Conservation (phyloP, 2,888 invertebrate species). For the Agonopterix heracliana region DNA sequence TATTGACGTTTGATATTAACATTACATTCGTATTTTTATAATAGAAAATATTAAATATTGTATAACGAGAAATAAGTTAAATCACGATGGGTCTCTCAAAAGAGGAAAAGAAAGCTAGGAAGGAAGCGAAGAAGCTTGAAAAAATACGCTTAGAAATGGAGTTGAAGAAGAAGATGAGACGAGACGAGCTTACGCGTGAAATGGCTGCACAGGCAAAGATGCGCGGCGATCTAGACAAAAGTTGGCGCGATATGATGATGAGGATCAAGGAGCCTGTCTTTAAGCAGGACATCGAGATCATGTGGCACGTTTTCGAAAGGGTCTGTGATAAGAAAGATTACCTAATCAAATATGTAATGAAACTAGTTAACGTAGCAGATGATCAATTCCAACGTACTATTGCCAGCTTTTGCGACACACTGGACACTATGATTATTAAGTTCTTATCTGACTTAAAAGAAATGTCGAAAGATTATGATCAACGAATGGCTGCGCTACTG, state of each 20-base stretch:
- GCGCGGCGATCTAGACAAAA: slow-evolving; percentile 46
- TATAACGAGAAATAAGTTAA: not conserved
- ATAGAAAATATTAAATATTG: slow-evolving; percentile 5
- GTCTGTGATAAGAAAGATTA: slow-evolving; percentile 76
- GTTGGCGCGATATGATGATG: slow-evolving; percentile 54
- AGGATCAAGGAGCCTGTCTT: slow-evolving; percentile 63
- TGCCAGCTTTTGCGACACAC: slow-evolving; percentile 77
- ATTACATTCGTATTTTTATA: not conserved
- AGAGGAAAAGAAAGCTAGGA: slow-evolving; percentile 54
- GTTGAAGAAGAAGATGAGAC: slow-evolving; percentile 38
- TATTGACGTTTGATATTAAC: too few relatives aligned
- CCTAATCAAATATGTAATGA: slow-evolving; percentile 71
- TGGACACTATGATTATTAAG: slow-evolving; percentile 77
- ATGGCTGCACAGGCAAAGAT: slow-evolving; percentile 42
- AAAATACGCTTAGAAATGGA: slow-evolving; percentile 43
- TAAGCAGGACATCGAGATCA: slow-evolving; percentile 52
- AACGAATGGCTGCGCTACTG: slow-evolving; percentile 35
- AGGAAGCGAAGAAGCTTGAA: slow-evolving; percentile 49
- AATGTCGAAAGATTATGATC: slow-evolving; percentile 44
- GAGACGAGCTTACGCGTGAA: slow-evolving; percentile 50
- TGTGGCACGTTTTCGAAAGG: slow-evolving; percentile 72
- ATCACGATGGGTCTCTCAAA: slow-evolving; percentile 44
- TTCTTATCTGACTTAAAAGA: slow-evolving; percentile 51
- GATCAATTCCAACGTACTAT: slow-evolving; percentile 79
- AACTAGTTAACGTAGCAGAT: slow-evolving; percentile 77